Evolutionary conservation across 2,888 invertebrate species (phyloP).

Genomic region (Leucophora obtusa): DNA sequence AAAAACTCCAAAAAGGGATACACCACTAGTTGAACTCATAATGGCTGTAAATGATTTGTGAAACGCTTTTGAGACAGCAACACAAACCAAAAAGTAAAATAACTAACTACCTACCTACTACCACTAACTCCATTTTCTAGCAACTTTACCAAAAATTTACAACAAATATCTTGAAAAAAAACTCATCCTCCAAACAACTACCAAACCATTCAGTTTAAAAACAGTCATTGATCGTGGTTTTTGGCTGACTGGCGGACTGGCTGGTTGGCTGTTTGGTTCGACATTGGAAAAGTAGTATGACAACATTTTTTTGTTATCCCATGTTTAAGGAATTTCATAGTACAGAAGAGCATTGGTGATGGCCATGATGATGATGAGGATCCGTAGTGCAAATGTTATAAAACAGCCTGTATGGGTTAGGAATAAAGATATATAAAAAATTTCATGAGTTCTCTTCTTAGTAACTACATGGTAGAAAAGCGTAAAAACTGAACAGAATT

Average conservation of each 20-base stretch:
- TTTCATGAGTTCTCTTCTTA: too few relatives aligned
- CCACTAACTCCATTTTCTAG: not conserved
- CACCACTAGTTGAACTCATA: slow-evolving; percentile 20
- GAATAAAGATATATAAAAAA: slow-evolving; percentile 26
- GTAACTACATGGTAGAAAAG: too few relatives aligned
- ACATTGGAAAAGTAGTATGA: slow-evolving; percentile 71
- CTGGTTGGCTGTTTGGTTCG: not conserved
- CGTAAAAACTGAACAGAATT: slow-evolving; percentile 14
- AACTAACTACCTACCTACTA: slow-evolving; percentile 24
- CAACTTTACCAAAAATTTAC: not conserved
- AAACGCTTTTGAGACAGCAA: slow-evolving; percentile 40
- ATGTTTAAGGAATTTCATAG: slow-evolving; percentile 57
- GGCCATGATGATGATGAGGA: slow-evolving; percentile 21
- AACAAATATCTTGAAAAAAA: slow-evolving; percentile 3
- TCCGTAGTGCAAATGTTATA: too few relatives aligned
- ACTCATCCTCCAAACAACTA: slow-evolving; percentile 18
- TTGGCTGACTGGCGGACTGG: too few relatives aligned
- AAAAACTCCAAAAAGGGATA: slow-evolving; percentile 25
- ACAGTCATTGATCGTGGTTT: slow-evolving; percentile 61
- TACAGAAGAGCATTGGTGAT: not conserved
- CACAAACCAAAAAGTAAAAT: slow-evolving; percentile 27
- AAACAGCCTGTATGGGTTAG: not conserved
- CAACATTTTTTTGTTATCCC: slow-evolving; percentile 71
- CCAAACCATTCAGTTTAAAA: slow-evolving; percentile 56
- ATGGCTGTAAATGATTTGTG: slow-evolving; percentile 54